Conservation (phyloP, 2,113 vertebrate species). For the Canis aureus region DNA sequence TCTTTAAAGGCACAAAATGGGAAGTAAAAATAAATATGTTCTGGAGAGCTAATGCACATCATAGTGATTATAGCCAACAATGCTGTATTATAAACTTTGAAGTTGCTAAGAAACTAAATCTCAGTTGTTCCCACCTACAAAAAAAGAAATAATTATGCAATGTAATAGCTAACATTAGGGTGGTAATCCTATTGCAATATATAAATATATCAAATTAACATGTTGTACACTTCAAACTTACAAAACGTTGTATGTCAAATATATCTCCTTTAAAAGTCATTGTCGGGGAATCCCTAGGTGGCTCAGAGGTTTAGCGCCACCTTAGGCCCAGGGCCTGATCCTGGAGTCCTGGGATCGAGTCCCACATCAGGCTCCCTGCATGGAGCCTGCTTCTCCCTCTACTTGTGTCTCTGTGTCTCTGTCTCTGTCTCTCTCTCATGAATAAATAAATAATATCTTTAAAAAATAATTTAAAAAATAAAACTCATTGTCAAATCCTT, state of each 20-base stretch:
- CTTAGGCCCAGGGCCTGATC: too few species aligned
- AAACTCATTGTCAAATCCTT: neutral
- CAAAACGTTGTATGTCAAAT: neutral
- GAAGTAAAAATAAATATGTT: neutral
- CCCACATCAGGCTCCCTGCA: too few species aligned
- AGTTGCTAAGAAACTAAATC: slow-evolving; percentile 5
- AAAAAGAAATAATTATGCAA: neutral
- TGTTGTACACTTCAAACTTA: neutral
- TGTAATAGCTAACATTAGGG: neutral
- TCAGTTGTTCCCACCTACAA: neutral
- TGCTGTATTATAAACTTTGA: neutral
- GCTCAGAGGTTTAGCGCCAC: too few species aligned
- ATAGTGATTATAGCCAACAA: neutral
- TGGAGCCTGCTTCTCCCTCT: too few species aligned
- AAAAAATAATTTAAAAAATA: neutral
- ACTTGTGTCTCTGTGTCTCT: too few species aligned
- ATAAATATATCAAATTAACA: neutral
- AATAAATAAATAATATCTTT: too few species aligned
- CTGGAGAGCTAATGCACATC: neutral
- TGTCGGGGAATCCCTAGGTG: too few species aligned
- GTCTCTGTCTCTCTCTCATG: too few species aligned
- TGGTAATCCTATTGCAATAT: neutral
- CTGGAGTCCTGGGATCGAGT: too few species aligned
- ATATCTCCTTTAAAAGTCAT: neutral
- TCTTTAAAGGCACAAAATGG: neutral